Conservation (phyloP, 2,888 invertebrate genomes). For the Entomobrya proxima region DNA sequence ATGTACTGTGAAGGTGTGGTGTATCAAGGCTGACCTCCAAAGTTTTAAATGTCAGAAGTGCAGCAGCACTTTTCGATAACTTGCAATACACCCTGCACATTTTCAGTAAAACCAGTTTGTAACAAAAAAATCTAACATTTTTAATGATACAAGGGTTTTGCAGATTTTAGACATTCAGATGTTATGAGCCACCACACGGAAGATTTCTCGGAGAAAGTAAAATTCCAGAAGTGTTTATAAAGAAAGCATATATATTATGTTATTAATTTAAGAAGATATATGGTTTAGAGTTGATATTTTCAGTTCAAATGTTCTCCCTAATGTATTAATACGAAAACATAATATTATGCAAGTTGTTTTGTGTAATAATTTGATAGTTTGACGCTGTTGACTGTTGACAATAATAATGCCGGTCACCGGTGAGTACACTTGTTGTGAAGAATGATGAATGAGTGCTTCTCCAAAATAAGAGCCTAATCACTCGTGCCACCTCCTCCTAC, state of each 20-base stretch:
- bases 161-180: background rate
- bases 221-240: background rate
- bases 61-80: no score
- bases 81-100: no score
- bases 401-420: background rate
- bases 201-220: background rate
- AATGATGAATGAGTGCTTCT: background rate
- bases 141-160: no score
- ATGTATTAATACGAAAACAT: no score
- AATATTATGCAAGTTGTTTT: background rate
- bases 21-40: no score
- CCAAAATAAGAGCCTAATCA: constrained; percentile 23
- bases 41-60: no score
- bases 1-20: no score
- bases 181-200: background rate
- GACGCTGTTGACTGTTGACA: constrained; percentile 12
- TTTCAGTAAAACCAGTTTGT: no score
- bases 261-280: background rate
- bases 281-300: no score
- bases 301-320: no score
- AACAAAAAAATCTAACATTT: no score
- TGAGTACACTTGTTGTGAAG: background rate
- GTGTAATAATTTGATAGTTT: background rate
- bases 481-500: constrained; percentile 39
- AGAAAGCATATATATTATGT: background rate